These are phyloP conservation scores for Mycteria americana DNA, from an alignment of 2,797 vertebrate genomes.

Conservation along the genomic window DNA sequence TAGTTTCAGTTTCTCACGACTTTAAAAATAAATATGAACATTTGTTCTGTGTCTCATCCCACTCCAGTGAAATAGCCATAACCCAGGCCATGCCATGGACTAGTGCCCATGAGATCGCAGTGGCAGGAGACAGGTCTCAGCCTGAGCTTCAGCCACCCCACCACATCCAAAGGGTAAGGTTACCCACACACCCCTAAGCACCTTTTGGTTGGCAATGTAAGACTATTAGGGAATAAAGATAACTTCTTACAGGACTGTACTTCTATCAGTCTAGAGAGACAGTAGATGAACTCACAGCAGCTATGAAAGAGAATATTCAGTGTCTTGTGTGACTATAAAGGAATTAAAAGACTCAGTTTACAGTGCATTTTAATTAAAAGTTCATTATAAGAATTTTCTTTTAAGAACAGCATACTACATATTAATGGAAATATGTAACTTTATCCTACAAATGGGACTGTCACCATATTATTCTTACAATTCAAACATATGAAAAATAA, in stretches of 20 bases:
- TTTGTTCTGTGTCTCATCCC: accelerated
- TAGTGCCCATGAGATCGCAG: accelerated
- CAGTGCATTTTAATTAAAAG: constrained; percentile 74
- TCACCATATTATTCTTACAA: constrained; percentile 66
- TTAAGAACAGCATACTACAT: constrained; percentile 69
- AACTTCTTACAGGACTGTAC: neutral
- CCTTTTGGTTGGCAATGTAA: neutral
- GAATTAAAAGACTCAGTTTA: constrained; percentile 52
- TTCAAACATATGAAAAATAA: constrained; percentile 81
- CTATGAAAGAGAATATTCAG: neutral
- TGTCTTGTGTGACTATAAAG: neutral
- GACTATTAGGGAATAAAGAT: neutral
- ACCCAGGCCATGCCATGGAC: neutral
- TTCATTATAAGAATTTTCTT: constrained; percentile 63
- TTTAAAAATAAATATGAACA: too few relatives aligned
- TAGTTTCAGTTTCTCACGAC: neutral
- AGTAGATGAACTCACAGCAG: neutral
- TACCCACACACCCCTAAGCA: neutral
- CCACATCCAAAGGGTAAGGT: neutral
- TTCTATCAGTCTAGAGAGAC: neutral
- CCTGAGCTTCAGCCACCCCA: neutral
- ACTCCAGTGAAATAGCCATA: neutral
- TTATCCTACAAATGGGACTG: constrained; percentile 72
- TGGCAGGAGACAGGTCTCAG: neutral
- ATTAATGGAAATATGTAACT: constrained; percentile 68